These are phyloP conservation scores for Puffinus mauretanicus DNA, from an alignment of 2,113 vertebrate genomes.

Conservation along the genomic window DNA sequence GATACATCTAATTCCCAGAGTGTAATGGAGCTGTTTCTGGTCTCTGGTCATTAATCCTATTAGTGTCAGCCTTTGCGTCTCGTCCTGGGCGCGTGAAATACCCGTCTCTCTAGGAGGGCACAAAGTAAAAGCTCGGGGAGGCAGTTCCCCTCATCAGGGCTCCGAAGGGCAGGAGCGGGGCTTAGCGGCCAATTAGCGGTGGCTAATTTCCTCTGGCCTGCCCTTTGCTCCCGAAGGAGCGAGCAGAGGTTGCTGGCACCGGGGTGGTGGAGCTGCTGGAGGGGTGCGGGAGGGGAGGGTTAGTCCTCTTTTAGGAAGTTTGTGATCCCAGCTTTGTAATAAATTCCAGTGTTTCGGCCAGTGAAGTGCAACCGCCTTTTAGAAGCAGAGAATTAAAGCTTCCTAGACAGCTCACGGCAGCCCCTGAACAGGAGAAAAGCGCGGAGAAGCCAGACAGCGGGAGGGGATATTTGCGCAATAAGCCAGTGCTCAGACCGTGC, in stretches of 20 bases:
- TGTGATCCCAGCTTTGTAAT: neutral
- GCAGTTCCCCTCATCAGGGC: neutral
- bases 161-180: neutral
- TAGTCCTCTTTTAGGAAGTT: neutral
- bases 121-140: neutral
- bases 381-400: neutral
- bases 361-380: neutral
- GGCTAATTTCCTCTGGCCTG: neutral
- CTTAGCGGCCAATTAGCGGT: rapidly evolving
- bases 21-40: neutral
- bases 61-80: neutral
- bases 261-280: neutral
- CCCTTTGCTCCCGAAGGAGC: neutral
- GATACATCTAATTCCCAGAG: neutral
- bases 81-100: neutral
- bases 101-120: neutral
- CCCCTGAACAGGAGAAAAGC: neutral
- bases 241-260: neutral
- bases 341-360: neutral
- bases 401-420: neutral
- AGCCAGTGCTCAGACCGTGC: neutral
- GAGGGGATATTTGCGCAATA: neutral
- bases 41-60: neutral
- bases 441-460: neutral
- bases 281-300: too few species aligned